Evolutionary conservation across 2,113 vertebrate species (phyloP).

Genomic region (Sander lucioperca): DNA sequence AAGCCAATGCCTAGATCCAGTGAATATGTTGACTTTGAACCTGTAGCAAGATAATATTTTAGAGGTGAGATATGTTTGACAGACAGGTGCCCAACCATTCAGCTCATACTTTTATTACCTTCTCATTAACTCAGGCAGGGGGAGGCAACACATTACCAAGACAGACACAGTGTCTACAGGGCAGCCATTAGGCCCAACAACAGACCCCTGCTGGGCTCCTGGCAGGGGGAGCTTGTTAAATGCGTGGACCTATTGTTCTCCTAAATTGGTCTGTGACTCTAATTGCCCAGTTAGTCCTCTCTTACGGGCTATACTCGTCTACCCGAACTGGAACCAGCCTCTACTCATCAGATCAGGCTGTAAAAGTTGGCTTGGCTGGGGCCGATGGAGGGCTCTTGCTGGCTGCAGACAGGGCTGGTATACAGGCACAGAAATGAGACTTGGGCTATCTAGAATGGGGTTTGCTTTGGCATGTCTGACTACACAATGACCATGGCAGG

Average conservation of each 20-base stretch:
- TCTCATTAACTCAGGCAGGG: conserved; percentile 64
- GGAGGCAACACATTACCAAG: conserved; percentile 75
- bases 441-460: conserved; percentile 15
- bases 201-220: conserved; percentile 72
- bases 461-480: conserved; percentile 35
- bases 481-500: conserved; percentile 7
- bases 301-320: conserved; percentile 79
- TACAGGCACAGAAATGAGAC: conserved; percentile 11
- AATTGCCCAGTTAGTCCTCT: conserved; percentile 84
- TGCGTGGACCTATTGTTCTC: conserved; percentile 81
- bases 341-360: conserved; percentile 62
- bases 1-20: not conserved
- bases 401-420: conserved; percentile 39
- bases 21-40: not conserved
- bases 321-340: conserved; percentile 73
- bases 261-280: conserved; percentile 84
- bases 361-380: conserved; percentile 66
- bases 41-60: not conserved
- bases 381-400: conserved; percentile 40
- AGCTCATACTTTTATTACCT: conserved; percentile 32
- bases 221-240: conserved; percentile 77
- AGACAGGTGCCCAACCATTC: conserved; percentile 48
- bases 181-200: conserved; percentile 82
- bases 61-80: not conserved
- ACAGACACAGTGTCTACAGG: conserved; percentile 82